Evolutionary conservation across 2,888 invertebrate species (phyloP).

Genomic region (Netelia melanura): DNA sequence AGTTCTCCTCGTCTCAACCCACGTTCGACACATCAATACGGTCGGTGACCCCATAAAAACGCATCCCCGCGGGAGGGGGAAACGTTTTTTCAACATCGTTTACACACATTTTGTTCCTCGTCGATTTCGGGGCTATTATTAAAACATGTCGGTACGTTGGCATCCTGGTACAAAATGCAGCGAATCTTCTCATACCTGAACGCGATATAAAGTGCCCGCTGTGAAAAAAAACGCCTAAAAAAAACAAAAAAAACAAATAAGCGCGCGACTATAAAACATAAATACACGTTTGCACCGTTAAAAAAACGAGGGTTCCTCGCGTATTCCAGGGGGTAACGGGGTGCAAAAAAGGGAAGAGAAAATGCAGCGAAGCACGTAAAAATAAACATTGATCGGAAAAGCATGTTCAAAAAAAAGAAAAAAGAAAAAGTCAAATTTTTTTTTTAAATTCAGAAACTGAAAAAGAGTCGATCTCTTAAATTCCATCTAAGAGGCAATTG

Average conservation of each 20-base stretch:
- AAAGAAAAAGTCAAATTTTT: too few species aligned
- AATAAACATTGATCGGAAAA: conserved; percentile 32
- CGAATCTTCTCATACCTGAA: conserved; percentile 37
- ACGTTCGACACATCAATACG: too few species aligned
- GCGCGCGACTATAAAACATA: conserved; percentile 53
- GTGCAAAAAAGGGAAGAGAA: neutral
- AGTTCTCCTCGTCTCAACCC: too few species aligned
- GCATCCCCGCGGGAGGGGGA: too few species aligned
- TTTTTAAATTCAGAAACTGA: neutral
- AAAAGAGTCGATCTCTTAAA: conserved; percentile 49
- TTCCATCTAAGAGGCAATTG: conserved; percentile 36
- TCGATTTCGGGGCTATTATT: conserved; percentile 34
- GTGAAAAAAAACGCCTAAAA: conserved; percentile 3
- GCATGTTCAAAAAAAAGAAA: conserved; percentile 14
- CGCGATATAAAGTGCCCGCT: conserved; percentile 29
- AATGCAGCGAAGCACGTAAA: conserved; percentile 21
- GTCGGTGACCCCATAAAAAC: too few species aligned
- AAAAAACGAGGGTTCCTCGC: conserved; percentile 28
- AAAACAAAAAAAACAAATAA: conserved; percentile 53
- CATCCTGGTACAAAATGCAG: conserved; percentile 34
- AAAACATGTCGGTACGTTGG: conserved; percentile 50
- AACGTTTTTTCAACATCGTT: neutral
- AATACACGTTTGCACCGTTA: conserved; percentile 54
- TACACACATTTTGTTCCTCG: conserved; percentile 14
- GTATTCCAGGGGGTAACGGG: neutral